Conservation (phyloP, 2,888 invertebrate genomes). For the Orthosia gracilis region DNA sequence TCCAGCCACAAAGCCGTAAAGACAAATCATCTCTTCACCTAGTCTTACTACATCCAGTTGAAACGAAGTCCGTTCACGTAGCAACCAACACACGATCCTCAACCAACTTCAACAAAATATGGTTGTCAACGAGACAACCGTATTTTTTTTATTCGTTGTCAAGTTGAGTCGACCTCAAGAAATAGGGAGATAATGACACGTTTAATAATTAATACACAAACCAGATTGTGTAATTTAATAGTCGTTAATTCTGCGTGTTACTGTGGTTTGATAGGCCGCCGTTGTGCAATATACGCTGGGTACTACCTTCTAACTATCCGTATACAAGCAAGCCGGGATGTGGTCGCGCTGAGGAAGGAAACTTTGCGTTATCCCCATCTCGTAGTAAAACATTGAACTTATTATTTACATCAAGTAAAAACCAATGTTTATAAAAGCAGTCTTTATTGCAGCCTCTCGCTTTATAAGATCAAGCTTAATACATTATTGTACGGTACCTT, state of each 20-base stretch:
- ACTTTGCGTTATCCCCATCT: background rate
- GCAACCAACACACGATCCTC: background rate
- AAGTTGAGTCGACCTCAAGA: background rate
- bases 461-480: no score
- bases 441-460: no score
- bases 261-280: background rate
- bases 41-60: background rate
- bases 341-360: constrained; percentile 41
- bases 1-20: no score
- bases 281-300: background rate
- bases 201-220: background rate
- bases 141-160: background rate
- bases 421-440: background rate
- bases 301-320: background rate
- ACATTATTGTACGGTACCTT: no score
- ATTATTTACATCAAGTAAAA: background rate
- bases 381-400: background rate
- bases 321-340: background rate
- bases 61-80: background rate
- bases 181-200: background rate
- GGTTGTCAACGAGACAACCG: background rate
- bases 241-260: background rate
- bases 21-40: background rate
- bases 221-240: constrained; percentile 4
- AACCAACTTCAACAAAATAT: background rate